These are phyloP conservation scores for Gadopsis marmoratus DNA, from an alignment of 2,797 vertebrate species.

Conservation along the genomic window DNA sequence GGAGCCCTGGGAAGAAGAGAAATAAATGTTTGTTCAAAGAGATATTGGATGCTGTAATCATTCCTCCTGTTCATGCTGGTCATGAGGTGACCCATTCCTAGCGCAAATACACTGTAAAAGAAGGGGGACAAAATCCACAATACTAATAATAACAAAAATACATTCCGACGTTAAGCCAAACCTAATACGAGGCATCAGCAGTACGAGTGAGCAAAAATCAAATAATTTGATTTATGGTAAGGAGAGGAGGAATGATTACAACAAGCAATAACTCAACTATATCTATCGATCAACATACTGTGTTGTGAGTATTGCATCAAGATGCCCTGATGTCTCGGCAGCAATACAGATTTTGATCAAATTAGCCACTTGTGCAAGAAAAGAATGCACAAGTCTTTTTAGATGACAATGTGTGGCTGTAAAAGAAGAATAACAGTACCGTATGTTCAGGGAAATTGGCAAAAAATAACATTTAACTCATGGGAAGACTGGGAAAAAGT, in stretches of 20 bases:
- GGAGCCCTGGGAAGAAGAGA: conserved; percentile 1
- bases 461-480: not conserved
- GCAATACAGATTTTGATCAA: not conserved
- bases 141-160: no score
- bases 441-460: not conserved
- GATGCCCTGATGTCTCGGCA: not conserved
- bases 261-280: not conserved
- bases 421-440: not conserved
- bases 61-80: not conserved
- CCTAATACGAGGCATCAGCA: not conserved
- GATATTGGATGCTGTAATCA: not conserved
- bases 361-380: not conserved
- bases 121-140: not conserved
- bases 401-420: not conserved
- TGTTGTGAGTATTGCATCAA: not conserved
- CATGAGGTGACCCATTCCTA: not conserved
- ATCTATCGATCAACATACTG: not conserved
- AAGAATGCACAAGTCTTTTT: not conserved
- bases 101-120: not conserved
- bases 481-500: not conserved
- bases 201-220: not conserved
- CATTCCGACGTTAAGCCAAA: not conserved
- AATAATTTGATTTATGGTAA: not conserved
- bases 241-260: not conserved
- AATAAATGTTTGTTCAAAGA: not conserved